phyloP scores from a whole-genome alignment of 2,797 vertebrate genomes.

The Clarias pachynema region DNA sequence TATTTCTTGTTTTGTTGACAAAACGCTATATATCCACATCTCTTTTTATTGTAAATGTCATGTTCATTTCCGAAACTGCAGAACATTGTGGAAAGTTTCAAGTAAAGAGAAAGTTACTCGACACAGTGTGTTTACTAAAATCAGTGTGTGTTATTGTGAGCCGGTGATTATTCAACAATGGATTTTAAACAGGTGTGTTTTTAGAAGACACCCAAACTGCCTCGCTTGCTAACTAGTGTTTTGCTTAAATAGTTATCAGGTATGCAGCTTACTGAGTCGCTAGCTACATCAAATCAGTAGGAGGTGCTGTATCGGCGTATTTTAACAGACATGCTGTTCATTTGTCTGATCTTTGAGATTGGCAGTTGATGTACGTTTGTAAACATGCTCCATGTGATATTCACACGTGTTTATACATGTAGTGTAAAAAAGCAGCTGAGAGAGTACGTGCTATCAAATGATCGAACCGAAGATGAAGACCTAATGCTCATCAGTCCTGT shows the following conservation, averaged over 20 bases:
- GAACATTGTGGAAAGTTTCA: too few relatives aligned
- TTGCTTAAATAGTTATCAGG: too few relatives aligned
- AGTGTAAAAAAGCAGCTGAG: too few relatives aligned
- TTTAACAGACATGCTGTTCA: background rate
- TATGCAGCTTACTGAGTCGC: background rate
- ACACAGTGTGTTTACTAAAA: background rate
- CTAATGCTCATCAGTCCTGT: too few relatives aligned
- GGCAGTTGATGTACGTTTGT: background rate
- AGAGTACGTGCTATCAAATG: too few relatives aligned
- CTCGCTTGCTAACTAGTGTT: background rate
- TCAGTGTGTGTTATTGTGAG: background rate
- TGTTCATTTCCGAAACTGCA: background rate
- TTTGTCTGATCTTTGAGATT: too few relatives aligned
- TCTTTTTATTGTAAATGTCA: too few relatives aligned
- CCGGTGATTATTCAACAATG: background rate
- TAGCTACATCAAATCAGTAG: background rate
- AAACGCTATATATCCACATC: background rate
- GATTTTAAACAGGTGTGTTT: background rate
- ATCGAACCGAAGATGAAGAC: too few relatives aligned
- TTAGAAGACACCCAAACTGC: background rate
- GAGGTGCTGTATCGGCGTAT: too few relatives aligned
- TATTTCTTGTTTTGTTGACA: background rate
- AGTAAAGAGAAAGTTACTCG: background rate
- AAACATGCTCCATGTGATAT: background rate
- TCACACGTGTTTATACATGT: too few relatives aligned